A percentile compares a stretch with the other conserved stretches of the same genome.
Conservation (phyloP, 2,797 vertebrate genomes). For the Tapera naevia region DNA sequence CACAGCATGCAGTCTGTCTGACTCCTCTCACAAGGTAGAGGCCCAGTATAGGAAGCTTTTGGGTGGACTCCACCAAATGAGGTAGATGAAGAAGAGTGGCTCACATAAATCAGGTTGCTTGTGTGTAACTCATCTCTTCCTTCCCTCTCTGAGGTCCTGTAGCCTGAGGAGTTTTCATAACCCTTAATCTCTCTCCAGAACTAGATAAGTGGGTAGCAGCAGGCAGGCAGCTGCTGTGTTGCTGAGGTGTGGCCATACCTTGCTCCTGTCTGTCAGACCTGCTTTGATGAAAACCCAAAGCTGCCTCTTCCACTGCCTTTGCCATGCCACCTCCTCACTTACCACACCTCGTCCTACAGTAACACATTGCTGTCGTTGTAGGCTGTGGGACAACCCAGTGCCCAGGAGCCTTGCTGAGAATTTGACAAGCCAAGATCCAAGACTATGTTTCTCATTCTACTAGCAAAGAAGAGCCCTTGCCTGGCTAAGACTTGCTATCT, state of each 20-base stretch:
- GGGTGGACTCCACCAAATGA: not conserved
- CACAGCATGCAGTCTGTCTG: not conserved
- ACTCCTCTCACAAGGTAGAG: not conserved
- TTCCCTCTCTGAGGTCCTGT: not conserved
- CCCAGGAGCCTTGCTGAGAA: not conserved
- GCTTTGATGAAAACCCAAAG: not conserved
- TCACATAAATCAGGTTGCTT: not conserved
- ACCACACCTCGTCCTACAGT: not conserved
- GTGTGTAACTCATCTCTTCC: not conserved
- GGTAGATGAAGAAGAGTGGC: not conserved
- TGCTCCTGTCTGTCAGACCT: fast-evolving
- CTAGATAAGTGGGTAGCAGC: not conserved
- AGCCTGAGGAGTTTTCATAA: not conserved
- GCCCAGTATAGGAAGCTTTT: not conserved
- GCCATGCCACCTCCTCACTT: not conserved
- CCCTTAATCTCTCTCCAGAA: not conserved
- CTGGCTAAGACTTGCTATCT: not conserved
- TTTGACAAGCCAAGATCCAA: constrained; percentile 77
- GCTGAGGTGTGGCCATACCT: not conserved
- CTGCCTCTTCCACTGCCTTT: not conserved
- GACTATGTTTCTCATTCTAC: constrained; percentile 83
- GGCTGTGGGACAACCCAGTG: constrained; percentile 87
- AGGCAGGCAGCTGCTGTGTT: not conserved
- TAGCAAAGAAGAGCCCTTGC: not conserved
- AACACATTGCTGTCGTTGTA: constrained; percentile 48